Conservation (phyloP, 1,140 invertebrate species). For the Paralvinella palmiformis region DNA sequence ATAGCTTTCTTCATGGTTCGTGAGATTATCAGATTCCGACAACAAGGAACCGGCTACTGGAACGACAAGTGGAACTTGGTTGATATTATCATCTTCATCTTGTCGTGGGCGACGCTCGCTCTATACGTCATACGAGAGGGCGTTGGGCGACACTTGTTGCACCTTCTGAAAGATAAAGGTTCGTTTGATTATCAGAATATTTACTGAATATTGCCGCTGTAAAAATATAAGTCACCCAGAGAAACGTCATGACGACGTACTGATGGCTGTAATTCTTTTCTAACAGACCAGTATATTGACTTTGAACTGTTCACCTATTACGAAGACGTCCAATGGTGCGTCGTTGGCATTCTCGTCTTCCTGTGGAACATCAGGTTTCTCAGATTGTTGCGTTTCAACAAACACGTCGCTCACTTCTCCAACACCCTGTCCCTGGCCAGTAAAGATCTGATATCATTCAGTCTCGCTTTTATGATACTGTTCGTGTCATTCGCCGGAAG, state of each 20-base stretch:
- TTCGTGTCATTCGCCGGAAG: neutral
- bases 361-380: constrained; percentile 45
- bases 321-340: constrained; percentile 40
- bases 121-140: constrained; percentile 33
- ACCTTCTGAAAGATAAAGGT: constrained; percentile 25
- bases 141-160: constrained; percentile 29
- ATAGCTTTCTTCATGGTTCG: constrained; percentile 15
- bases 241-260: no score
- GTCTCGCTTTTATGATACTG: neutral
- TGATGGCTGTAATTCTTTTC: neutral
- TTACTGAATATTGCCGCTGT: neutral
- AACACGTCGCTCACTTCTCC: neutral
- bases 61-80: constrained; percentile 43
- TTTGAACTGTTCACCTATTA: constrained; percentile 29
- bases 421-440: neutral
- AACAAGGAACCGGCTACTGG: constrained; percentile 34
- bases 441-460: neutral
- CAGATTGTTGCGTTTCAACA: constrained; percentile 41
- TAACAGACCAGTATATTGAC: constrained; percentile 14
- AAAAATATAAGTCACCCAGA: no score
- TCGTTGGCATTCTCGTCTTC: constrained; percentile 42
- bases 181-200: neutral
- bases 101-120: constrained; percentile 33
- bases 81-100: constrained; percentile 34
- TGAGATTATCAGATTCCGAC: constrained; percentile 12